Conservation (phyloP, 2,797 vertebrate genomes). For the Myotis planiceps region DNA sequence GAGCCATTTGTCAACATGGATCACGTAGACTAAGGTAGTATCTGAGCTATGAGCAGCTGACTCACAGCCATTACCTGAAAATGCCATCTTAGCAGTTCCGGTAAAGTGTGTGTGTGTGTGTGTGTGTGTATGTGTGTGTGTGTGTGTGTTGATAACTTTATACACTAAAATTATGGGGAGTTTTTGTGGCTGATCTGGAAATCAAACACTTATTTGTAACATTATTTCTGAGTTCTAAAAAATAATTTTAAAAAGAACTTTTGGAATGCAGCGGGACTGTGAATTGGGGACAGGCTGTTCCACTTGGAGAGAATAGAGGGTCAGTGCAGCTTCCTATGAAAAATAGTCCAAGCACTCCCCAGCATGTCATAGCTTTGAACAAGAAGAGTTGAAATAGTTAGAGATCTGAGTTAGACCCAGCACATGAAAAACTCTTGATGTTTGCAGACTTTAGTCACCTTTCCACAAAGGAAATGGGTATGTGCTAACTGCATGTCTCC, state of each 20-base stretch:
- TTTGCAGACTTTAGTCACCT: not conserved
- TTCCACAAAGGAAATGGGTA: not conserved
- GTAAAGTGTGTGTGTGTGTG: not conserved
- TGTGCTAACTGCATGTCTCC: not conserved
- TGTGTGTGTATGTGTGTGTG: too few relatives aligned
- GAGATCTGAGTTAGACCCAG: not conserved
- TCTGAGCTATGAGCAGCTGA: not conserved
- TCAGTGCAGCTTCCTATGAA: not conserved
- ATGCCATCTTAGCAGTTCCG: not conserved
- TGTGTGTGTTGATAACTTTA: not conserved
- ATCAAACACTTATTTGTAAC: not conserved
- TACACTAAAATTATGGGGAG: not conserved
- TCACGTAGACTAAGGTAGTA: too few relatives aligned
- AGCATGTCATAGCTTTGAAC: not conserved
- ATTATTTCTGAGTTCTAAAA: conserved; percentile 1
- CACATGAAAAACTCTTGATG: not conserved
- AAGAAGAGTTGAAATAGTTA: not conserved
- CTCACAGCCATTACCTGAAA: not conserved
- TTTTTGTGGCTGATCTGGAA: conserved; percentile 2
- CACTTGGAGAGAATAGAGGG: not conserved
- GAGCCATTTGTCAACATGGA: not conserved
- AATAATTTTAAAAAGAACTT: not conserved
- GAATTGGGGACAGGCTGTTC: not conserved
- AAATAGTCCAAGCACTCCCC: not conserved
- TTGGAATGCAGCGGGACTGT: not conserved